Evolutionary conservation across 2,113 vertebrate genomes (phyloP).

Genomic region (Pluvialis apricaria): DNA sequence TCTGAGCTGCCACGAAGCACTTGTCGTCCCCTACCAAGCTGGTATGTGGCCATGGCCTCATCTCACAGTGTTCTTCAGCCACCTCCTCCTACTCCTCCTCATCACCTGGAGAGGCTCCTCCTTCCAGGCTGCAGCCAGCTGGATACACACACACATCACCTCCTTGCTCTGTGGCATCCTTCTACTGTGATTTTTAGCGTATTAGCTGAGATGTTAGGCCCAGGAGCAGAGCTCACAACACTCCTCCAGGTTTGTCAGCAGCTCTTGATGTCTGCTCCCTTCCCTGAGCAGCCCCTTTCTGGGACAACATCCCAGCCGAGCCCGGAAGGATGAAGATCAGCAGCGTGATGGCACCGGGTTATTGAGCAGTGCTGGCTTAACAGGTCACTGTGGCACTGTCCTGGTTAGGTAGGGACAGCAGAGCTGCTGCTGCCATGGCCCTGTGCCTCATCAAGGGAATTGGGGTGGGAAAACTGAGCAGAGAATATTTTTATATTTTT

Average conservation of each 20-base stretch:
- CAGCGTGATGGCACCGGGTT: background rate
- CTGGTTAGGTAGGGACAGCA: background rate
- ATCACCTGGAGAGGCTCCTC: background rate
- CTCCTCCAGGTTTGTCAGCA: background rate
- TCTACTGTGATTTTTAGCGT: background rate
- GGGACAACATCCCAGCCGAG: background rate
- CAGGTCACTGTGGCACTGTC: background rate
- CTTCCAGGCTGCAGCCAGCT: background rate
- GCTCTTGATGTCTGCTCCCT: background rate
- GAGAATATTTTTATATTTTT: slow-evolving; percentile 29
- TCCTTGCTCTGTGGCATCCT: background rate
- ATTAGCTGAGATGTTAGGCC: background rate
- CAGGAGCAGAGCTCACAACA: background rate
- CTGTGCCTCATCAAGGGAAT: background rate
- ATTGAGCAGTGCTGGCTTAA: background rate
- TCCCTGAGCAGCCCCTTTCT: background rate
- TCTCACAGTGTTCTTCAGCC: background rate
- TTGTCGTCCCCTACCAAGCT: fast-evolving
- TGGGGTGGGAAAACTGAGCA: background rate
- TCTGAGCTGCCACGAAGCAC: background rate
- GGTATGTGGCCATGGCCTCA: background rate
- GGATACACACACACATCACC: background rate
- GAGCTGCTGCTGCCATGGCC: background rate
- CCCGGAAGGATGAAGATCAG: background rate
- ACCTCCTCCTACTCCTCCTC: background rate